Conservation (phyloP, 37 sponge, comb jelly and placozoan genomes). For the Crambe crambe region DNA sequence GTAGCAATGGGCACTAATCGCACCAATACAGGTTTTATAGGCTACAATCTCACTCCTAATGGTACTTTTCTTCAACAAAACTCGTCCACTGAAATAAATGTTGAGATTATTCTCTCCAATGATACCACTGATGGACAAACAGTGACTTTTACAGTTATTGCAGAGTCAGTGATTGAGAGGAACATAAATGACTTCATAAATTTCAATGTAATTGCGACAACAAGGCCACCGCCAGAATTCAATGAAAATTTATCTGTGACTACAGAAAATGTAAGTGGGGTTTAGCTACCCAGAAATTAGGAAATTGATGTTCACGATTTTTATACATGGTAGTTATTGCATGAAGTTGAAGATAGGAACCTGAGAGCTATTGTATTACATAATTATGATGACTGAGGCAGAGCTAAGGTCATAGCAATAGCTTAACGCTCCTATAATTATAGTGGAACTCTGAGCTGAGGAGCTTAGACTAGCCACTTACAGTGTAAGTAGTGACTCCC, state of each 20-base stretch:
- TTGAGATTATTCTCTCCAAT: not conserved
- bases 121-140: constrained; percentile 10
- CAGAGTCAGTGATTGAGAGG: not conserved
- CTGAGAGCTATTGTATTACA: too few species aligned
- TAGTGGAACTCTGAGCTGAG: too few species aligned
- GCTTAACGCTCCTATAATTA: too few species aligned
- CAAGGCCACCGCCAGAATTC: constrained; percentile 5
- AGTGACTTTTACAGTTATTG: not conserved
- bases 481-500: too few species aligned
- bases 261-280: too few species aligned
- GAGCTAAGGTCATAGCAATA: too few species aligned
- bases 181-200: not conserved
- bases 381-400: too few species aligned
- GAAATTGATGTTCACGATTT: too few species aligned
- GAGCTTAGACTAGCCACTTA: too few species aligned
- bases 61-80: not conserved
- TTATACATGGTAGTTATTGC: too few species aligned
- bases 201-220: not conserved
- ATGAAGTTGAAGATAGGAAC: too few species aligned
- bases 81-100: not conserved
- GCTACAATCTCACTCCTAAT: not conserved
- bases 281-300: too few species aligned
- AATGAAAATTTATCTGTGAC: constrained; percentile 9
- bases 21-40: not conserved
- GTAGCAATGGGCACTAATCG: not conserved